phyloP scores from a whole-genome alignment of 1,140 invertebrate genomes.

The Phortica variegata region DNA sequence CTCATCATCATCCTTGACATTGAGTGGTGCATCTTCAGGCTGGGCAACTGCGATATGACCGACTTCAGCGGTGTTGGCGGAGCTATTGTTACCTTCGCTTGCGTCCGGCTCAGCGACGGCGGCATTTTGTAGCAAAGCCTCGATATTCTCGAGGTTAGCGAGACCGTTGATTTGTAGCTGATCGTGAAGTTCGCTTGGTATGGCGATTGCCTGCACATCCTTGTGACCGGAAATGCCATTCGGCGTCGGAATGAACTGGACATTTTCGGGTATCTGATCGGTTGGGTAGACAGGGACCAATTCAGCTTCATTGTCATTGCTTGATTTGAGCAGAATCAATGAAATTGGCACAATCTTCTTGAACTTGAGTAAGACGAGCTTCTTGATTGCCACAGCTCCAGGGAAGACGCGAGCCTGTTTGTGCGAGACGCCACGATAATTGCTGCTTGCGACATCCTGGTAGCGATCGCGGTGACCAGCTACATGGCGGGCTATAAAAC shows the following conservation, averaged over 20 bases:
- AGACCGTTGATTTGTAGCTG: constrained; percentile 46
- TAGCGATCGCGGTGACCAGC: constrained; percentile 20
- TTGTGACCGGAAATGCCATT: constrained; percentile 51
- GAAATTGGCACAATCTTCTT: constrained; percentile 53
- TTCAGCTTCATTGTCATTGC: constrained; percentile 49
- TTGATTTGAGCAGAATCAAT: constrained; percentile 43
- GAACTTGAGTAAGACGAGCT: constrained; percentile 50
- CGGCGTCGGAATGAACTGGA: constrained; percentile 50
- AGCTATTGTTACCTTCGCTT: constrained; percentile 7
- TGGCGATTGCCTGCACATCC: constrained; percentile 51
- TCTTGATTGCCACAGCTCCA: constrained; percentile 51
- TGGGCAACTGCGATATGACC: constrained; percentile 42
- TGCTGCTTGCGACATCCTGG: constrained; percentile 5
- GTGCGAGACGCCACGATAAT: constrained; percentile 24
- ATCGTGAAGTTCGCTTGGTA: constrained; percentile 46
- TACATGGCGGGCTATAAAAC: constrained; percentile 31
- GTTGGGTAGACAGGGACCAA: constrained; percentile 50
- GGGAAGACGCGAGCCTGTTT: constrained; percentile 43
- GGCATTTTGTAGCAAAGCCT: constrained; percentile 41
- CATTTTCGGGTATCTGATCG: constrained; percentile 48
- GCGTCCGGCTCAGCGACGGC: constrained; percentile 24
- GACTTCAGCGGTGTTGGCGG: constrained; percentile 2
- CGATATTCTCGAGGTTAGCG: constrained; percentile 49
- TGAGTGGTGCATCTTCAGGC: constrained; percentile 35
- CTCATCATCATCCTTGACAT: constrained; percentile 43